Base-by-base conservation (phyloP, 2,888 invertebrate genomes). In the Sturmia bella region DNA sequence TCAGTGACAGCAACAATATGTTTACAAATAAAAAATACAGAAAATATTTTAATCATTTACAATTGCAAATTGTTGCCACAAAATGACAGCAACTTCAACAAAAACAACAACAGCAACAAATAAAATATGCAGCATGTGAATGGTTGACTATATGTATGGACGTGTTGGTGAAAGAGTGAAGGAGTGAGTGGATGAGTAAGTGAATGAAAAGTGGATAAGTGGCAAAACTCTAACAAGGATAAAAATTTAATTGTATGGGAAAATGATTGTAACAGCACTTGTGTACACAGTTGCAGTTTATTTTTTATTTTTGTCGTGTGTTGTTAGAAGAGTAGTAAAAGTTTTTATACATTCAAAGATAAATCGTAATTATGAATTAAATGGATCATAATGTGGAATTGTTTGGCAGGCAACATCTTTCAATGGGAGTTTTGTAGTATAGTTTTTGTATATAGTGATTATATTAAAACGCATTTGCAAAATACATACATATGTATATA, bases 1-100 rank as follows among this genome's bases (percentile, higher is more conserved):
- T 80, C 85, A 85, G 85, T 84, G 83, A 85, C 85, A 87, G 85
- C 84, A 82, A 74, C 74, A 74, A 78, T 66, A 73, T 73, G 66
- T 41, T 56, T 66, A 54, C 7, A 74, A 68, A 68, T 50, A 43
- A 45, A 75, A 59, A 79, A 68, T 50, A 43, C 37, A 75, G 52
- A 79, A 70, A 73, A 73, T 61, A 70, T 74, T 54, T 74, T 73
- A 75, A 68, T 54, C 72, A 68, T 79, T 77, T 69, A 73, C 56
- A 79, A 75, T 79, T 78, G 69, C 74, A 69, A 77, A 73, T 70
- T 57, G 72, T 82, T 78, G 70, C 69, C 63, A 57, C 59, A 61
- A 76, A 75, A 52, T 72, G 80, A 68, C 72, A 68, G 70, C 70
- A 72, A 70, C 61, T 75, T 61, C 27, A 70, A 59, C 63, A 75